A percentile compares a stretch with the other conserved stretches of the same genome.
These are phyloP conservation scores for Cataglyphis hispanica DNA, from an alignment of 1,140 invertebrate species.

Conservation along the genomic window DNA sequence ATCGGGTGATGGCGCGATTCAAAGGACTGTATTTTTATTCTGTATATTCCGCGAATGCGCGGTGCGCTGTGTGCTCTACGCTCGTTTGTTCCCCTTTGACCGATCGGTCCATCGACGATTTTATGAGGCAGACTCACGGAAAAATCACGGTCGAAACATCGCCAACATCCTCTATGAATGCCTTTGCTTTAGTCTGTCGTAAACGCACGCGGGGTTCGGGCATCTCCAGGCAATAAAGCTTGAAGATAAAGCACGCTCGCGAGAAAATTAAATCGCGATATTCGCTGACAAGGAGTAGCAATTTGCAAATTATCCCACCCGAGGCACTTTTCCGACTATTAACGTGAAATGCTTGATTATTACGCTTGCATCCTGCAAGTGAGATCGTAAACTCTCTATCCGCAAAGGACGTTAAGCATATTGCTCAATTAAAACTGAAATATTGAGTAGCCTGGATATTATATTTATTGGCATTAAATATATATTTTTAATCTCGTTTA, in stretches of 20 bases:
- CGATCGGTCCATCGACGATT: slow-evolving; percentile 50
- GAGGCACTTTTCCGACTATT: slow-evolving; percentile 25
- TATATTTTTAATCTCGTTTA: neutral
- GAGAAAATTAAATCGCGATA: slow-evolving; percentile 60
- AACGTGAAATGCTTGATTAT: slow-evolving; percentile 37
- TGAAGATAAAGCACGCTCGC: slow-evolving; percentile 51
- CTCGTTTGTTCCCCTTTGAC: slow-evolving; percentile 56
- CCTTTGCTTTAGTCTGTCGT: neutral
- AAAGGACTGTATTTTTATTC: slow-evolving; percentile 66
- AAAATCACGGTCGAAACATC: slow-evolving; percentile 44
- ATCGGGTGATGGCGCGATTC: slow-evolving; percentile 65
- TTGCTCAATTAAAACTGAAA: slow-evolving; percentile 7
- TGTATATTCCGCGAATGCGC: slow-evolving; percentile 51
- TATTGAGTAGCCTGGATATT: neutral
- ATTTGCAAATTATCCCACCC: slow-evolving; percentile 51
- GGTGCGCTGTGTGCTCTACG: slow-evolving; percentile 49
- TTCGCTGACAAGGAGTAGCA: slow-evolving; percentile 34
- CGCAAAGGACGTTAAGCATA: neutral
- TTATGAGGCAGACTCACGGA: slow-evolving; percentile 57
- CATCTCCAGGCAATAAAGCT: slow-evolving; percentile 48
- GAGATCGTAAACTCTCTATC: slow-evolving; percentile 23
- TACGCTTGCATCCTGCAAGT: slow-evolving; percentile 3
- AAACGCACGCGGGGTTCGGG: slow-evolving; percentile 18
- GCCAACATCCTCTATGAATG: no score
- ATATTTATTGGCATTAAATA: neutral